Percentiles rank a stretch among this genome's conserved stretches.
Conservation (phyloP, 2,113 vertebrate species). For the Melanotaenia duboulayi region DNA sequence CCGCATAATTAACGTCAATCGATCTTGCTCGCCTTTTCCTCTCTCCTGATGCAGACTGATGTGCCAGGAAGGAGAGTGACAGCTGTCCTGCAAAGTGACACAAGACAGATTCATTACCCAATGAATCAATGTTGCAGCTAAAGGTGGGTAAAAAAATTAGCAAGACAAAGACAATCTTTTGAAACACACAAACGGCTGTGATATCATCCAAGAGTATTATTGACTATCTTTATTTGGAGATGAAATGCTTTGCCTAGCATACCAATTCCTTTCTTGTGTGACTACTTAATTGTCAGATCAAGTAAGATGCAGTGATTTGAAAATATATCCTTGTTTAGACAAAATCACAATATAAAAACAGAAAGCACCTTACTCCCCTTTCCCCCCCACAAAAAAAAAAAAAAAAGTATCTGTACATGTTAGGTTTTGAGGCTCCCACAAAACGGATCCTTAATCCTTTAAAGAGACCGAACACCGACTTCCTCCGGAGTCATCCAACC, state of each 20-base stretch:
- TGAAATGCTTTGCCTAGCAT: conserved; percentile 46
- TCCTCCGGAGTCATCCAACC: too few relatives aligned
- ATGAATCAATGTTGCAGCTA: conserved; percentile 47
- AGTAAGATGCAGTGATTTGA: not conserved
- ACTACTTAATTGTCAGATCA: conserved; percentile 15
- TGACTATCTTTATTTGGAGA: conserved; percentile 65
- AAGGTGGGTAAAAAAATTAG: not conserved
- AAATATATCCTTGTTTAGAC: too few relatives aligned
- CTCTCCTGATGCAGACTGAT: conserved; percentile 59
- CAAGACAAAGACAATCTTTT: conserved; percentile 43
- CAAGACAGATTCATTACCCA: conserved; percentile 67
- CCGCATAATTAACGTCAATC: conserved; percentile 82
- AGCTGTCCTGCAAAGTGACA: conserved; percentile 75
- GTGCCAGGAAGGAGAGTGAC: conserved; percentile 68
- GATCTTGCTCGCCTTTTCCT: conserved; percentile 74
- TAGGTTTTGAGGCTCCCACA: too few relatives aligned
- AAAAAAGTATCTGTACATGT: too few relatives aligned
- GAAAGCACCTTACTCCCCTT: too few relatives aligned
- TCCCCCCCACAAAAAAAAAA: not conserved
- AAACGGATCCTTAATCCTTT: too few relatives aligned
- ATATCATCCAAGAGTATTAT: conserved; percentile 61
- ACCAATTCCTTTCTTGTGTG: conserved; percentile 30
- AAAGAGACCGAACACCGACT: too few relatives aligned
- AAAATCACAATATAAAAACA: not conserved
- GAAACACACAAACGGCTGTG: conserved; percentile 22